These are phyloP conservation scores for Cuniculus paca DNA, from an alignment of 2,797 vertebrate species.

Conservation along the genomic window DNA sequence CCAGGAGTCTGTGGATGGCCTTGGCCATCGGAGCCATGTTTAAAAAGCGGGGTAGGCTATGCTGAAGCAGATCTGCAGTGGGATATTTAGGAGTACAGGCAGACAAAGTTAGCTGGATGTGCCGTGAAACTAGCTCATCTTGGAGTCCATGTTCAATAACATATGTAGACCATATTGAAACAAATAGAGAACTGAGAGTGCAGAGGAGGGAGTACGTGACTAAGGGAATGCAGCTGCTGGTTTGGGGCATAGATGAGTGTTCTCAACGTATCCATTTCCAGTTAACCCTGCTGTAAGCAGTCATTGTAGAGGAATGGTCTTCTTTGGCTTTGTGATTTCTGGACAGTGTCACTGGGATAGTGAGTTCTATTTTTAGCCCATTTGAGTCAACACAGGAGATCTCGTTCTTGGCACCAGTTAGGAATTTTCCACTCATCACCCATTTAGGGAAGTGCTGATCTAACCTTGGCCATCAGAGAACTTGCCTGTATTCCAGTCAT, in stretches of 20 bases:
- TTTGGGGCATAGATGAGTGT: not conserved
- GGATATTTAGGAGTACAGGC: not conserved
- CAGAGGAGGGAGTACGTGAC: not conserved
- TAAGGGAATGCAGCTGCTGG: not conserved
- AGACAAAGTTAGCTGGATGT: not conserved
- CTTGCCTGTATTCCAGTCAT: not conserved
- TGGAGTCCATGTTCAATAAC: not conserved
- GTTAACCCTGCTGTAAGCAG: constrained; percentile 41
- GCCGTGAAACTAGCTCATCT: not conserved
- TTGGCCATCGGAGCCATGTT: not conserved
- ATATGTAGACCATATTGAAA: not conserved
- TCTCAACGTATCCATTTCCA: not conserved
- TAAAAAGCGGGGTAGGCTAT: not conserved
- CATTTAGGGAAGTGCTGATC: constrained; percentile 33
- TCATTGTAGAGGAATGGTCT: constrained; percentile 29
- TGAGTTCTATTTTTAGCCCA: constrained; percentile 75
- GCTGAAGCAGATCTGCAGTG: not conserved
- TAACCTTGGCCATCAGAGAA: not conserved
- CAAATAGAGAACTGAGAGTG: not conserved
- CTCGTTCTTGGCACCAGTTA: constrained; percentile 65
- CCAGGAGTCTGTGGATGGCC: not conserved
- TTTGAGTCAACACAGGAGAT: constrained; percentile 63
- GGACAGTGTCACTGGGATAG: constrained; percentile 63
- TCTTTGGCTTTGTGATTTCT: not conserved
- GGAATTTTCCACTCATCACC: constrained; percentile 77